phyloP scores from a whole-genome alignment of 2,113 vertebrate species.

The Phylloscopus trochiloides region DNA sequence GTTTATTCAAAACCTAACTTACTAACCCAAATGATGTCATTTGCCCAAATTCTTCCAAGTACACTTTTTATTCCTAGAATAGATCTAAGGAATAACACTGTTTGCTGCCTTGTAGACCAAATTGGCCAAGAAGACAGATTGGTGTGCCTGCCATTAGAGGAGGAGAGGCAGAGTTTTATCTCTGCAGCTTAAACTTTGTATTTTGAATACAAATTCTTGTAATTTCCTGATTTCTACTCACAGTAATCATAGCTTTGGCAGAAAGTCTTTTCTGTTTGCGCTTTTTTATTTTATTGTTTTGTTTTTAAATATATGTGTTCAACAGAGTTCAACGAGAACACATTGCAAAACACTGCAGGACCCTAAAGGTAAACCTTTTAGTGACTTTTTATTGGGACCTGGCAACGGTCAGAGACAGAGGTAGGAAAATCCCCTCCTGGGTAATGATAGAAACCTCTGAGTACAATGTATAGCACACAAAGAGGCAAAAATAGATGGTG shows the following conservation, averaged over 20 bases:
- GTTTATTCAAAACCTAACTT: neutral
- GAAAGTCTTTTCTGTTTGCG: neutral
- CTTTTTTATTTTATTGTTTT: neutral
- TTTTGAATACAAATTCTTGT: neutral
- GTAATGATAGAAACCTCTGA: neutral
- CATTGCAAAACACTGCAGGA: neutral
- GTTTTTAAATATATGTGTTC: neutral
- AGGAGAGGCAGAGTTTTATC: neutral
- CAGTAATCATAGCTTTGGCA: neutral
- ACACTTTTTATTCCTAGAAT: accelerated
- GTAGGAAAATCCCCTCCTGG: neutral
- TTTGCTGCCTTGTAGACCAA: neutral
- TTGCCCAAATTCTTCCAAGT: neutral
- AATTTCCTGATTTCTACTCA: neutral
- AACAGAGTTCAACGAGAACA: neutral
- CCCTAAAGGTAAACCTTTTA: neutral
- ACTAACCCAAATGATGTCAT: neutral
- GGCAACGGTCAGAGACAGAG: neutral
- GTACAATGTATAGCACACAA: neutral
- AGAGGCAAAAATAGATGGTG: neutral
- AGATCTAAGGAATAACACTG: neutral
- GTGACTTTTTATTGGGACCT: neutral
- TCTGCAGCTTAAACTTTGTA: neutral
- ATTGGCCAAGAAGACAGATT: neutral
- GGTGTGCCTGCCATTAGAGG: accelerated